Conservation (phyloP, 2,113 vertebrate species). For the Myanophis thanlyinensis region DNA sequence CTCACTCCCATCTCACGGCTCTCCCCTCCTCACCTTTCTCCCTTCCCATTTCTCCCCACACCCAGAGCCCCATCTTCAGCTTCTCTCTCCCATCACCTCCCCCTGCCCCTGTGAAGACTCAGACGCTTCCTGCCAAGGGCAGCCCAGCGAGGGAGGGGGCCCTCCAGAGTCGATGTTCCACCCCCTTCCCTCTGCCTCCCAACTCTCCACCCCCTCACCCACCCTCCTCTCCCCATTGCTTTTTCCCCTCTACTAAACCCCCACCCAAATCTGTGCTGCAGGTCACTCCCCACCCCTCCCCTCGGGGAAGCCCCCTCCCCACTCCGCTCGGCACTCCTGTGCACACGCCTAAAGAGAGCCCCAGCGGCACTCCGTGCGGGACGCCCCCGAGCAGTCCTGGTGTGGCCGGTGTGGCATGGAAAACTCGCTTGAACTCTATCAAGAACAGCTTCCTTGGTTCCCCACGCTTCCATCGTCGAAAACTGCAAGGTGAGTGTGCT, state of each 20-base stretch:
- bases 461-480: slow-evolving; percentile 89
- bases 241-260: slow-evolving; percentile 69
- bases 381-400: slow-evolving; percentile 90
- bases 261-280: slow-evolving; percentile 75
- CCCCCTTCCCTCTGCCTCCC: slow-evolving; percentile 78
- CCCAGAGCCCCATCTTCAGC: slow-evolving; percentile 89
- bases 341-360: slow-evolving; percentile 80
- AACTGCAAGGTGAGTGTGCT: slow-evolving; percentile 82
- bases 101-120: slow-evolving; percentile 83
- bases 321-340: slow-evolving; percentile 84
- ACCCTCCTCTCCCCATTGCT: slow-evolving; percentile 77
- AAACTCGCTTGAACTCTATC: slow-evolving; percentile 90
- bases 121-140: slow-evolving; percentile 86
- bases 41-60: slow-evolving; percentile 50
- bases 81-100: slow-evolving; percentile 84
- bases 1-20: slow-evolving; percentile 56
- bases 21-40: slow-evolving; percentile 51
- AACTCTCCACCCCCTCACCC: slow-evolving; percentile 80
- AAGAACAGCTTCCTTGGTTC: slow-evolving; percentile 93
- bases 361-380: slow-evolving; percentile 76
- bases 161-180: slow-evolving; percentile 82
- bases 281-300: slow-evolving; percentile 87
- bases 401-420: slow-evolving; percentile 84
- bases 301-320: slow-evolving; percentile 71
- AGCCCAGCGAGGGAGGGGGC: slow-evolving; percentile 68